These are phyloP conservation scores for Atrichornis clamosus DNA, from an alignment of 2,113 vertebrate species.

Conservation along the genomic window DNA sequence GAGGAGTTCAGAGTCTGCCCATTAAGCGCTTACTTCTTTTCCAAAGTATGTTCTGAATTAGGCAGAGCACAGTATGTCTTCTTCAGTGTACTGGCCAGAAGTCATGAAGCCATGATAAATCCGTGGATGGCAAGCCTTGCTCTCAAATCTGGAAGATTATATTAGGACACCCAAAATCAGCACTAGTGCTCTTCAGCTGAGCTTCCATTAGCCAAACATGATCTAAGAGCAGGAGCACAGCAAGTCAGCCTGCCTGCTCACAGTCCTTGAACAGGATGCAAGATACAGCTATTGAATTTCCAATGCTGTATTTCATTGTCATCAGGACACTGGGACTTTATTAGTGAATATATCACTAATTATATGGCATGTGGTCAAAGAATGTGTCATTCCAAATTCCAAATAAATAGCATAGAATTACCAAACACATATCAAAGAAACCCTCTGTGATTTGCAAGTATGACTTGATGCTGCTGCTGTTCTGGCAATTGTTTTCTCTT, in stretches of 20 bases:
- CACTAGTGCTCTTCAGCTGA: background rate
- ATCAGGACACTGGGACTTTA: background rate
- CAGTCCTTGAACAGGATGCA: background rate
- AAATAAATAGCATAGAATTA: background rate
- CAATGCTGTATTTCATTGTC: background rate
- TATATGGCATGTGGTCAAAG: background rate
- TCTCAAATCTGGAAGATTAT: background rate
- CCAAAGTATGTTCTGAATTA: constrained; percentile 26
- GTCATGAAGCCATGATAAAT: background rate
- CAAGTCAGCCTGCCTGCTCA: background rate
- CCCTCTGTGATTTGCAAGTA: background rate
- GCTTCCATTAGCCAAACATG: background rate
- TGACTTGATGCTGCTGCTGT: background rate
- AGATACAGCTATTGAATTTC: background rate
- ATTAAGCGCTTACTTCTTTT: background rate
- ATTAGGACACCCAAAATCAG: background rate
- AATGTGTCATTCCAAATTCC: background rate
- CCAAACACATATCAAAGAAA: background rate
- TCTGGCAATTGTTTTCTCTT: background rate
- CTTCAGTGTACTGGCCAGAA: background rate
- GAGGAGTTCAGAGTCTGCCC: background rate
- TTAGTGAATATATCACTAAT: background rate
- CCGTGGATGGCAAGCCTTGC: background rate
- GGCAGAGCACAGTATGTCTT: background rate
- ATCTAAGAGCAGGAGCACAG: background rate